Evolutionary conservation across 2,113 vertebrate species (phyloP), one percentile per base, ranked within the genome.

Genomic region (Anarrhichthys ocellatus): DNA sequence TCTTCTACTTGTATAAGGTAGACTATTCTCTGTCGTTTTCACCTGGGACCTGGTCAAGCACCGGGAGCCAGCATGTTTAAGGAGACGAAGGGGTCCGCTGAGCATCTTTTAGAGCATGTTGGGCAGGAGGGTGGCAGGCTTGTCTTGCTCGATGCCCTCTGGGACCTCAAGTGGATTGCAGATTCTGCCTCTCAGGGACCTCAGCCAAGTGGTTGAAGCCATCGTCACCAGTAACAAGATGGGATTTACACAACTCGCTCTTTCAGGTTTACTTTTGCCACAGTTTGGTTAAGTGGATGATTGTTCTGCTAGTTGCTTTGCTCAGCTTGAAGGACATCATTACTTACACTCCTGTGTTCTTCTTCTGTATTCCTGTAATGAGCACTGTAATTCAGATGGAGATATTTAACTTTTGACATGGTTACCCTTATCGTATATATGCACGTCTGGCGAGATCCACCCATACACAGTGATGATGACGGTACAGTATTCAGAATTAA

Each of bases 51-150:
- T 24, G 10, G 48, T 52, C 48, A 52, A 20, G 73, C 29, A 32
- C 24, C 3, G 48, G 20, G 6, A 61, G 17, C 18, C 32, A 36
- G 38, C 36, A 27, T 65, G 70, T 61, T 59, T 18, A 13, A 46
- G 59, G 0, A 70, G 1, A 24, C 29, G 44, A 58, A 5, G 9
- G 56, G 73, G 70, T 76, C 58, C 71, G 29, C 40, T 75, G 59
- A 82, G 38, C 61, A 66, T 52, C 72, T 62, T 65, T 54, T 50
- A 14, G 34, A 62, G 50, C 40, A 10, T 40, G 58, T 59, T 61
- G 58, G 27, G 27, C 40, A 24, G 22, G 1, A 40, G 24, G 46
- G 36, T 3, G 34, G 38, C n/a, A 17, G 22, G 20, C 50, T 72
- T 68, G 64, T 58, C 58, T 73, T 36, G n/a, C 44, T 40, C 27